Base-by-base conservation (phyloP, 1,140 invertebrate species). In the Acromyrmex heyeri region DNA sequence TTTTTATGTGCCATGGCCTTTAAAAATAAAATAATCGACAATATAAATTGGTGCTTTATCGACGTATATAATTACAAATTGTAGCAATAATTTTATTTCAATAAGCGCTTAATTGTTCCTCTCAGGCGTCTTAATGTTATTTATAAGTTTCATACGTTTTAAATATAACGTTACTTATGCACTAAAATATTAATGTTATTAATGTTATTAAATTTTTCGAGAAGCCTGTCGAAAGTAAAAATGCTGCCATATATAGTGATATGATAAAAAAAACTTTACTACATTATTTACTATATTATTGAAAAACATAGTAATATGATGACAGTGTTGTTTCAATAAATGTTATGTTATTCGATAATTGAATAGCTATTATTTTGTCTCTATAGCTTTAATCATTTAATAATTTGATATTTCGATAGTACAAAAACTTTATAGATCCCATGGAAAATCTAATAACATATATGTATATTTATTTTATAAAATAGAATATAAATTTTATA, bases 201-300 rank as follows among this genome's bases (percentile, higher is more conserved):
- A 48, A 64, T 69, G 18, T 69, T 62, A 62, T 62, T 30, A 48
- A 69, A 69, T 69, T 69, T 69, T 69, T 69, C 2, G 21, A 50
- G 21, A 69, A 10, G 21, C 12, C 38, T 75, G 34, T 90, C 53
- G 3, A 86, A 57, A 18, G 6, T 82, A 73, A 92, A 89, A 82
- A 91, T 85, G 88, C 88, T 92, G 91, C 87, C 87, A 91, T 90
- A 91, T 91, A 91, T 91, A 91, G 75, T 93, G 88, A 90, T 85
- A 82, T 57, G 34, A 86, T 69, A 92, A 91, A 88, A 24, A 38
- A 89, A 91, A 92, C 14, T 38, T 59, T 90, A 10, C n/a, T 73
- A 91, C 77, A 87, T 27, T 62, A 24, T 24, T 24, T 24, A 24
- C 24, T 24, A 24, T 61, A 6, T 57, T n/a, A 27, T 72, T 81